These are phyloP conservation scores for Condylura cristata DNA, from an alignment of 2,113 vertebrate species.

Conservation along the genomic window DNA sequence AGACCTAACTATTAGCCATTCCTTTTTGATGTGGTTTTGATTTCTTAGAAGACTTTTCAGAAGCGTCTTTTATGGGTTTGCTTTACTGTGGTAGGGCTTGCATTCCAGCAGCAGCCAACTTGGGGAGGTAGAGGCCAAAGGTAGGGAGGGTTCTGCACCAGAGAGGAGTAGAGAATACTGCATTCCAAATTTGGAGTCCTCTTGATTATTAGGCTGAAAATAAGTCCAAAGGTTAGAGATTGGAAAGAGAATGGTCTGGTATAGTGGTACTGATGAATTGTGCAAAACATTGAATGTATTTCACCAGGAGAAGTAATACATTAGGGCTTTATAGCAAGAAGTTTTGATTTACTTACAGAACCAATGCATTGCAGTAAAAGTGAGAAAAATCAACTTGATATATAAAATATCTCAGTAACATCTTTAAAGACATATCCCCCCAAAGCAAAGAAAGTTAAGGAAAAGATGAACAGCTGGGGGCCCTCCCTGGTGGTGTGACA, in stretches of 20 bases:
- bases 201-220: neutral
- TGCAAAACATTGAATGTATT: neutral
- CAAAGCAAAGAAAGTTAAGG: too few species aligned
- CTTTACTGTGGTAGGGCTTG: neutral
- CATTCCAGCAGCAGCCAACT: neutral
- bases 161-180: neutral
- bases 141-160: neutral
- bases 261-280: neutral
- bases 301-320: neutral
- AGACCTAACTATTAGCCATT: slow-evolving; percentile 18
- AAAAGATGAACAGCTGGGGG: too few species aligned
- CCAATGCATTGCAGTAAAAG: neutral
- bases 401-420: too few species aligned
- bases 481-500: too few species aligned
- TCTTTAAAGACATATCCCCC: too few species aligned
- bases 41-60: slow-evolving; percentile 28
- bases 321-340: neutral
- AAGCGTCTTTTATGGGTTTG: neutral
- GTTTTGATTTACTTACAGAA: slow-evolving; percentile 3
- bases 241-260: neutral
- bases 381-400: neutral
- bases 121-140: neutral
- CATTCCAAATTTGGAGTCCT: neutral
- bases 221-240: neutral
- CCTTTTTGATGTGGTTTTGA: slow-evolving; percentile 32